phyloP scores from a whole-genome alignment of 2,888 invertebrate species.

The Ophion ellenae region DNA sequence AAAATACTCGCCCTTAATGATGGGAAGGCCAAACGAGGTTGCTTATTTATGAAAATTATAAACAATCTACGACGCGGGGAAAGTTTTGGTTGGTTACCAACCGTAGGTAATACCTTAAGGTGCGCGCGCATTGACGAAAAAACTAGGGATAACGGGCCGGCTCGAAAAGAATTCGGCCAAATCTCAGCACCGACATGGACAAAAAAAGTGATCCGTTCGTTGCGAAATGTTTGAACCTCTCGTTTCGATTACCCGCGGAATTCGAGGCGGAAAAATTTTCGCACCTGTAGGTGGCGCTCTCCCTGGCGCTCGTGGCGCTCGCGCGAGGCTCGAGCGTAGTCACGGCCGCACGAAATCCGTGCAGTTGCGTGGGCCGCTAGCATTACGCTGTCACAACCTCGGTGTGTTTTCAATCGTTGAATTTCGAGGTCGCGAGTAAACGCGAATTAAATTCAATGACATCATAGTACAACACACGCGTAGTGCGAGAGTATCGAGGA shows the following conservation, averaged over 20 bases:
- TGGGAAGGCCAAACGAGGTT: not conserved
- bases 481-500: slow-evolving; percentile 20
- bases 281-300: not conserved
- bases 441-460: slow-evolving; percentile 63
- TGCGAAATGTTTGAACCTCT: not conserved
- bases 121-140: not conserved
- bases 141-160: too few relatives aligned
- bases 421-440: slow-evolving; percentile 57
- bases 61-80: not conserved
- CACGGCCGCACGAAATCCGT: not conserved
- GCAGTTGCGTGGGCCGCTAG: slow-evolving; percentile 1
- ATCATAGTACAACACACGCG: slow-evolving; percentile 42
- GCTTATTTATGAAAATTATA: not conserved
- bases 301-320: not conserved
- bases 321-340: not conserved
- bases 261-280: not conserved
- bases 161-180: too few relatives aligned
- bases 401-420: slow-evolving; percentile 62
- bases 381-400: slow-evolving; percentile 24
- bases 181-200: too few relatives aligned
- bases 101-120: not conserved
- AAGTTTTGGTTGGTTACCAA: not conserved
- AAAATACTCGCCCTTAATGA: not conserved
- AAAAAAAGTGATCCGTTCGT: too few relatives aligned
- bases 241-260: not conserved